Conservation (phyloP, 2,113 vertebrate species). For the Romanogobio albipinnatus region DNA sequence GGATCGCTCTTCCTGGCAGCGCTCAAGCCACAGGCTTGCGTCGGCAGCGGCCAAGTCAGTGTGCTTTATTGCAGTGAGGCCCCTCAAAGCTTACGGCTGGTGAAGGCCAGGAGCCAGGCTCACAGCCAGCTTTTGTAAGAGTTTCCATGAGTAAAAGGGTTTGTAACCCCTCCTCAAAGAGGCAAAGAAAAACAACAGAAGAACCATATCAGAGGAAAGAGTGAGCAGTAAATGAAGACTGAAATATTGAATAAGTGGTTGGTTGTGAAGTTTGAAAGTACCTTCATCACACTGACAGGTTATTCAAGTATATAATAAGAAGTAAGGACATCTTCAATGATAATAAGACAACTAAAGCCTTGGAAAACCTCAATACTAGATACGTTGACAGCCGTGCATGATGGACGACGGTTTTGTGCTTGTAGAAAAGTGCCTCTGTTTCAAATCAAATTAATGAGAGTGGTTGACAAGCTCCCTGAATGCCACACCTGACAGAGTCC, state of each 20-base stretch:
- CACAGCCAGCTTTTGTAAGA: slow-evolving; percentile 57
- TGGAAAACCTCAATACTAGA: neutral
- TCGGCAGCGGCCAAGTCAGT: slow-evolving; percentile 59
- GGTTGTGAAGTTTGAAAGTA: neutral
- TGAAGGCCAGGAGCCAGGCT: slow-evolving; percentile 41
- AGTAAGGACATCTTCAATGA: slow-evolving; percentile 19
- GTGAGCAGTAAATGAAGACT: slow-evolving; percentile 15
- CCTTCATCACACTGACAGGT: slow-evolving; percentile 1
- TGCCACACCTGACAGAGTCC: slow-evolving; percentile 61
- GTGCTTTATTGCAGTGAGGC: slow-evolving; percentile 64
- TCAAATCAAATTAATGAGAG: slow-evolving; percentile 52
- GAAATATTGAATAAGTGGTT: neutral
- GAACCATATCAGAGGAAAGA: slow-evolving; percentile 41
- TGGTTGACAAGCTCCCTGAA: slow-evolving; percentile 38
- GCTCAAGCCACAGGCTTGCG: slow-evolving; percentile 53
- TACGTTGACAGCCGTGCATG: neutral
- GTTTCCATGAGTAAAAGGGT: slow-evolving; percentile 85
- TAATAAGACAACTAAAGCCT: slow-evolving; percentile 3
- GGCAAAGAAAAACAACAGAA: slow-evolving; percentile 41
- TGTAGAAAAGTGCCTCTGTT: slow-evolving; percentile 38
- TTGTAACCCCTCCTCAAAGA: slow-evolving; percentile 69
- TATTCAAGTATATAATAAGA: slow-evolving; percentile 12
- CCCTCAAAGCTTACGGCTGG: slow-evolving; percentile 55
- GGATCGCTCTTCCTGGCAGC: slow-evolving; percentile 53
- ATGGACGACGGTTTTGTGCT: neutral